These are phyloP conservation scores for human DNA, from an alignment of 2,113 vertebrate species.

Conservation along the genomic window GRCh38 chr7:128039501-128040000, in stretches of 20 bases:
- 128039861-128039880: conserved; percentile 70
- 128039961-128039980: background rate
- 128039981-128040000: background rate
- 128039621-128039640: background rate
- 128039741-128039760: conserved; percentile 53
- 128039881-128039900: conserved; percentile 69
- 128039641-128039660: background rate
- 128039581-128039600: background rate
- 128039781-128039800: conserved; percentile 59
- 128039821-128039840: conserved; percentile 78
- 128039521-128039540: background rate
- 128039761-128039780: conserved; percentile 57
- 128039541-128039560: background rate
- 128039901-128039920: conserved; percentile 69
- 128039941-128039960: conserved; percentile 44
- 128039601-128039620: background rate
- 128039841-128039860: conserved; percentile 73
- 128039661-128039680: background rate
- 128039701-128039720: conserved; percentile 14
- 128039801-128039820: conserved; percentile 64
- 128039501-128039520: conserved; percentile 2
- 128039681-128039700: background rate
- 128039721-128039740: conserved; percentile 61
- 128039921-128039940: conserved; percentile 70
- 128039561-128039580: background rate